Base-by-base conservation (phyloP, 1,140 invertebrate genomes). In the Heliconius congener region DNA sequence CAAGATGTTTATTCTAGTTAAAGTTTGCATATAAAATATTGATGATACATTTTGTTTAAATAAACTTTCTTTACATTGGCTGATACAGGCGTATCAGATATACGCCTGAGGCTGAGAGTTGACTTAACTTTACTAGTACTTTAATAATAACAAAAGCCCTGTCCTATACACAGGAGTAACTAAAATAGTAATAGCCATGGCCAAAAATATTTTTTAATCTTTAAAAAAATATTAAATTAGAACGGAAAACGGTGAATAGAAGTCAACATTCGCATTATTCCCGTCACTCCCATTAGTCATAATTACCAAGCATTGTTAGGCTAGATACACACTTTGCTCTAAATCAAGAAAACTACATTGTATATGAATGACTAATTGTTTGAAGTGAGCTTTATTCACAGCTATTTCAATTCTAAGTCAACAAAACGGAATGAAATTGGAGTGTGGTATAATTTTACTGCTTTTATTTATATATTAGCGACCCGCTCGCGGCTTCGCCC, bases 341-440 rank as follows among this genome's bases (percentile, higher is more conserved):
- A 66, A 66, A 30, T 66, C 60, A 11, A 30, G 27, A 66, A 66
- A 66, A 27, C 60, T 30, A 66, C 60, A 30, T 30, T 66, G 60
- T 66, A 66, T 66, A 66, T 66, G 55, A 30, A 66, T 66, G 60
- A 66, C 60, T 66, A 27, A 66, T 66, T 66, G 60, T 30, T 30
- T 30, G 3, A 66, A 27, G 3, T 66, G 60, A n/a, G 60, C 27
- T 30, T 72, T 72, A 72, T 42, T 72, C 46, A 52, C 46, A 72
- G 76, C 42, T 77, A 71, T 77, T 46, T 52, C 46, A 71, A 72
- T 34, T 71, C 19, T 52, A 52, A 77, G 76, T 34, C 50, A 70
- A 71, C 50, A 71, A 39, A 39, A 39, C 71, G 13, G 30, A 39
- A 27, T 16, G 39, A 39, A 72, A 72, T 34, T 71, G 70, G 70